These are phyloP conservation scores for Conus betulinus DNA, from an alignment of 1,140 invertebrate genomes.

Conservation along the genomic window DNA sequence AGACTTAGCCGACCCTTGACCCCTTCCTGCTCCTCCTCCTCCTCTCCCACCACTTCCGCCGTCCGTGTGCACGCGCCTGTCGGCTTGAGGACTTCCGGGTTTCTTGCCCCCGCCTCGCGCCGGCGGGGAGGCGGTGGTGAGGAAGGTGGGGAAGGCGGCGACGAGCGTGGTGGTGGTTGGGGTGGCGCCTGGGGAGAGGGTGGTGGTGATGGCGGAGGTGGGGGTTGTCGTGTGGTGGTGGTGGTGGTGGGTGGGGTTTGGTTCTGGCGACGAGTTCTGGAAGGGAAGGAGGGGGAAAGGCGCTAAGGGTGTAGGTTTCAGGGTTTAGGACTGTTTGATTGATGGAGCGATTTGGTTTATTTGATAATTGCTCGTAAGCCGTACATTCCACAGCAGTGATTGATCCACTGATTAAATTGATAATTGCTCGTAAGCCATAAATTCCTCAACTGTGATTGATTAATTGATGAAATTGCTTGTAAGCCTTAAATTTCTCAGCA, in stretches of 20 bases:
- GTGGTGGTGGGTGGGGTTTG: neutral
- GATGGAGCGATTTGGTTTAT: too few species aligned
- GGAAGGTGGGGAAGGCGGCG: neutral
- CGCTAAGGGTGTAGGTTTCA: neutral
- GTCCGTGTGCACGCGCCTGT: constrained; percentile 5
- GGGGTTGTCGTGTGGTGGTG: constrained; percentile 3
- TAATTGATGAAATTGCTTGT: too few species aligned
- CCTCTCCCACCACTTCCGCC: neutral
- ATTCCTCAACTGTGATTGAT: too few species aligned
- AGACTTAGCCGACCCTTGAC: neutral
- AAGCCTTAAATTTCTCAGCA: too few species aligned
- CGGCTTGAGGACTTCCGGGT: neutral
- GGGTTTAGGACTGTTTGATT: too few species aligned
- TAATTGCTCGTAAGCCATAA: too few species aligned
- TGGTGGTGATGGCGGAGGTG: neutral
- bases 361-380: too few species aligned
- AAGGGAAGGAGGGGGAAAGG: too few species aligned
- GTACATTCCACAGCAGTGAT: too few species aligned
- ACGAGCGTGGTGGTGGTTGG: neutral
- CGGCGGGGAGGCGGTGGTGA: neutral
- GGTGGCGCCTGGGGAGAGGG: neutral
- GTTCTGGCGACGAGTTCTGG: neutral
- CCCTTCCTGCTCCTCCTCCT: neutral
- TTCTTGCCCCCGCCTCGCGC: neutral
- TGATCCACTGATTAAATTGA: too few species aligned